phyloP scores from a whole-genome alignment of 2,113 vertebrate species.

The Psophia crepitans region DNA sequence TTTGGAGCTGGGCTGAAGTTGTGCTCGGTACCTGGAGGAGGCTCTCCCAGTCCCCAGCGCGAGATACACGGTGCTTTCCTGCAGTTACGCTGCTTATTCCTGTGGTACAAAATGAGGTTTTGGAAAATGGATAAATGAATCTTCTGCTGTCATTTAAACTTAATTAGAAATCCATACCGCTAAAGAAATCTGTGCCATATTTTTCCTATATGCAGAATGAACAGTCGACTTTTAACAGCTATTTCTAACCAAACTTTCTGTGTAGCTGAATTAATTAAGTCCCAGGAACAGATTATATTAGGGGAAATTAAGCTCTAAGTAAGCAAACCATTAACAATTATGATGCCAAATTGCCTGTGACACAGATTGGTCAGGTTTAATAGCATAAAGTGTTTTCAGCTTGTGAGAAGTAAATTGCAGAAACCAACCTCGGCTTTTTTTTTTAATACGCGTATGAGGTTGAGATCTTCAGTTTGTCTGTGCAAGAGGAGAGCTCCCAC shows the following conservation, averaged over 20 bases:
- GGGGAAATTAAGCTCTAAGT: slow-evolving; percentile 44
- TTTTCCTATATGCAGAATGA: background rate
- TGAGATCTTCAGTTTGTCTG: background rate
- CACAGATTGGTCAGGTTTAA: slow-evolving; percentile 25
- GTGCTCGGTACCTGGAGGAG: background rate
- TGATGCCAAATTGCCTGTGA: slow-evolving; percentile 25
- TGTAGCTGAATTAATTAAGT: slow-evolving; percentile 29
- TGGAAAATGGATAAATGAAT: background rate
- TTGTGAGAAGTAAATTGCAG: background rate
- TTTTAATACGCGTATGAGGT: background rate
- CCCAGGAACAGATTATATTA: background rate
- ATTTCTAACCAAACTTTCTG: slow-evolving; percentile 3
- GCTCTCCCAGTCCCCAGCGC: background rate
- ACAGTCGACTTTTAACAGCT: background rate
- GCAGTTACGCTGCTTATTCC: background rate
- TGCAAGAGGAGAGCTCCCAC: background rate
- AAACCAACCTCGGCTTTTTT: background rate
- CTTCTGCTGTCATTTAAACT: background rate
- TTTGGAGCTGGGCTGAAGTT: background rate
- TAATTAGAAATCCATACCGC: background rate
- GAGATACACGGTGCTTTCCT: rapidly evolving
- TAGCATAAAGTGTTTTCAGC: background rate
- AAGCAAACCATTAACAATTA: slow-evolving; percentile 45
- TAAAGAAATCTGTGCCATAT: background rate
- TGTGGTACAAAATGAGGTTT: background rate